Percentiles rank a stretch among this genome's conserved stretches.
Conservation (phyloP, 1,140 invertebrate species). For the Lutraria rhynchaena region DNA sequence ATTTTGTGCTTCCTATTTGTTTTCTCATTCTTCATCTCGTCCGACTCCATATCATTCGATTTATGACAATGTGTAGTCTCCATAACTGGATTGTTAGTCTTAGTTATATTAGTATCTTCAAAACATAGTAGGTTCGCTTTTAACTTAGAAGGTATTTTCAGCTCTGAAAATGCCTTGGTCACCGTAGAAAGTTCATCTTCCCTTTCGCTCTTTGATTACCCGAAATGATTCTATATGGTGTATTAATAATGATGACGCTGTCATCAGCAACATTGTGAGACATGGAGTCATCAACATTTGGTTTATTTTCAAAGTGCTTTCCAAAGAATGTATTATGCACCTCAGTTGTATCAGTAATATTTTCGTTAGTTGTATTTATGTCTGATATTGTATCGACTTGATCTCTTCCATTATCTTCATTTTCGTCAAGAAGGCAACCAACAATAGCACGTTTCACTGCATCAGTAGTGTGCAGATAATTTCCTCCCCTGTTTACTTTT, state of each 20-base stretch:
- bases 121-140: background rate
- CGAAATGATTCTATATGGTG: background rate
- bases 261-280: too few relatives aligned
- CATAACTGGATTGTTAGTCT: background rate
- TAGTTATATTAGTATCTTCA: background rate
- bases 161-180: background rate
- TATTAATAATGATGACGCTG: background rate
- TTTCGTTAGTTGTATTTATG: background rate
- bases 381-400: background rate
- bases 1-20: background rate
- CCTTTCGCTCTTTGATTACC: background rate
- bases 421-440: conserved; percentile 3
- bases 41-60: background rate
- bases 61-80: background rate
- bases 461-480: conserved; percentile 28
- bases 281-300: too few relatives aligned
- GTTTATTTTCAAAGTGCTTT: background rate
- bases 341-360: background rate
- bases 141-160: background rate
- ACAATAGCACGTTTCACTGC: conserved; percentile 39
- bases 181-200: too few relatives aligned
- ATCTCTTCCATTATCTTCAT: background rate
- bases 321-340: background rate
- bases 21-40: background rate
- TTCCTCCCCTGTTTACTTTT: conserved; percentile 16